Conservation (phyloP, 2,888 invertebrate species). For the Drosophila sordidula region DNA sequence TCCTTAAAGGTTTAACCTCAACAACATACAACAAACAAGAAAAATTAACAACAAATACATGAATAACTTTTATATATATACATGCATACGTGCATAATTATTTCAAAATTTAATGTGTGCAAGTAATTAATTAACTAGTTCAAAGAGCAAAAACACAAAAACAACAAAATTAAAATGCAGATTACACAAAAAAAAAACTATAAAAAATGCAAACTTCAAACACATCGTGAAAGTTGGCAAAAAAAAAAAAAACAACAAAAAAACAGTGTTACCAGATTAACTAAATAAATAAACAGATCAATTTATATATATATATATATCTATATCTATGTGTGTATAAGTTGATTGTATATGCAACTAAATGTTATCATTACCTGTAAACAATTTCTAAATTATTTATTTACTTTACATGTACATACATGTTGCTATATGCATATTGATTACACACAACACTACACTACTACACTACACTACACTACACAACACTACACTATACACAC, state of each 20-base stretch:
- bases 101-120: conserved; percentile 38
- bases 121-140: conserved; percentile 51
- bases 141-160: conserved; percentile 2
- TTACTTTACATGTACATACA: conserved; percentile 65
- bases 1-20: conserved; percentile 83
- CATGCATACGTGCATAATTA: conserved; percentile 38
- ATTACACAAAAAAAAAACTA: conserved; percentile 5
- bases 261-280: conserved; percentile 10
- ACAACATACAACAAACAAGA: conserved; percentile 39
- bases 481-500: conserved; percentile 17
- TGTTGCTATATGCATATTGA: conserved; percentile 62
- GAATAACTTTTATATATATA: conserved; percentile 61
- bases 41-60: conserved; percentile 42
- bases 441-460: conserved; percentile 37
- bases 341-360: conserved; percentile 33
- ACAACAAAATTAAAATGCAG: conserved; percentile 21
- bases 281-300: conserved; percentile 7
- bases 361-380: conserved; percentile 52
- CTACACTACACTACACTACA: conserved; percentile 26
- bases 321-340: conserved; percentile 19
- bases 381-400: conserved; percentile 59
- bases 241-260: conserved; percentile 4
- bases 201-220: conserved; percentile 6
- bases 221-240: conserved; percentile 6
- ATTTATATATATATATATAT: conserved; percentile 15